Evolutionary conservation across 2,113 vertebrate species (phyloP), one percentile per base, ranked within the genome.

Genomic region (Xerus inauris): DNA sequence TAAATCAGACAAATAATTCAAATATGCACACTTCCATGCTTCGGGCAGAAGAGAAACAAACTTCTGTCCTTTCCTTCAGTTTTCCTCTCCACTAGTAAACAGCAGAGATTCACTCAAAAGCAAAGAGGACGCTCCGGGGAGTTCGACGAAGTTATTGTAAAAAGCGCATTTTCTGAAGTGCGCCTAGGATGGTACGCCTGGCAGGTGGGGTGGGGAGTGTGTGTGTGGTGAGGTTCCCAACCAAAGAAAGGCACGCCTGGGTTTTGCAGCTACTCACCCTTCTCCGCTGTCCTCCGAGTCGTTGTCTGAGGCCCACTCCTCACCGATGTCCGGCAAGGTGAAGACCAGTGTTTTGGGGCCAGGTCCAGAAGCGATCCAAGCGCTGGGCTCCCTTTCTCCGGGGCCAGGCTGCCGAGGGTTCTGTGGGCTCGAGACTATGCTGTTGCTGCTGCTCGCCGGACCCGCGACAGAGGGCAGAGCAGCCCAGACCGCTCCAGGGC

Each of bases 261-360:
- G 0, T 51, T 62, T 57, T 5, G 57, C 35, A 0, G 38, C 35
- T 94, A 98, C 98, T 98, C 97, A 98, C 98, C 40, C 59, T 32
- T 81, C 87, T 11, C n/a, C 38, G 45, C 84, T 40, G 20, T 97
- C 96, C 59, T 95, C 96, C 3, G 93, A 87, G 47, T 97, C 96
- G 35, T 79, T 65, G 69, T 94, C 98, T 0, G 92, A 95, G 24
- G 47, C 72, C 93, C 90, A 77, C 87, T 98, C 98, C 82, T 99
- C 98, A 1, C 98, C 98, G 64, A 98, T 97, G 96, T 92, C 98
- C 0, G 98, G 98, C 86, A 98, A 94, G 32, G 97, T 88, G 88
- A 96, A 93, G 92, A 96, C 14, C 30, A 96, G 97, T 86, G 95
- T 64, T 94, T 51, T 92, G 81, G 67, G 51, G 90, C 86, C 81